Conservation (phyloP, 2,113 vertebrate genomes). For the Aspiorhynchus laticeps region DNA sequence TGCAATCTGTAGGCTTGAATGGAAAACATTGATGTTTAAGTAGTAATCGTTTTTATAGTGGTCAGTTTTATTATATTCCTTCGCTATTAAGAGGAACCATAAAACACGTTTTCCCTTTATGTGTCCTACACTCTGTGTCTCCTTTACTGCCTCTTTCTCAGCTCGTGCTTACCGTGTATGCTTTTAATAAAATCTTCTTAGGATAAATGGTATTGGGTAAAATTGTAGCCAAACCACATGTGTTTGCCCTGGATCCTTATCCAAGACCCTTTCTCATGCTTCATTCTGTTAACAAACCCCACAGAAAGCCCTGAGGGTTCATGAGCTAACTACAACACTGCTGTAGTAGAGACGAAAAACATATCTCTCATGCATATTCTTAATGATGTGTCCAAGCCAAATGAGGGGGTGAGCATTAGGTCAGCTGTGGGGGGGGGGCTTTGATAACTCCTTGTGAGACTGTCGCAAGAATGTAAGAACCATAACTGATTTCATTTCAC, state of each 20-base stretch:
- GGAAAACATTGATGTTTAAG: background rate
- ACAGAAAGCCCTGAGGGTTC: constrained; percentile 36
- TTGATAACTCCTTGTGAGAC: constrained; percentile 34
- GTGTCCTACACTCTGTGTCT: constrained; percentile 12
- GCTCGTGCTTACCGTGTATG: constrained; percentile 1
- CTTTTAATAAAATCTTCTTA: constrained; percentile 22
- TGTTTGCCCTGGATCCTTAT: constrained; percentile 36
- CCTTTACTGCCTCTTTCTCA: constrained; percentile 19
- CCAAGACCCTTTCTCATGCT: constrained; percentile 38
- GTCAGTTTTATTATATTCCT: constrained; percentile 17
- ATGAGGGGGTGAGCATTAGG: constrained; percentile 32
- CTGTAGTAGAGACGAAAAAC: constrained; percentile 37
- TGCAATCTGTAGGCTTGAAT: background rate
- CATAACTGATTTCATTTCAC: constrained; percentile 35
- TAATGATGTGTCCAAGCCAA: constrained; percentile 41
- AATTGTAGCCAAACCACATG: constrained; percentile 33
- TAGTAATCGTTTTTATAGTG: constrained; percentile 4
- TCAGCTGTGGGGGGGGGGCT: constrained; percentile 25
- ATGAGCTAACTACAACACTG: constrained; percentile 22
- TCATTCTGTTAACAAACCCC: constrained; percentile 39
- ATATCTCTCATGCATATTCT: constrained; percentile 38
- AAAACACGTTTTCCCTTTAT: constrained; percentile 4
- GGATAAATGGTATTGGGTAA: constrained; percentile 42
- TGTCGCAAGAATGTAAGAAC: constrained; percentile 29
- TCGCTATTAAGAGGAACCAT: background rate